phyloP scores from a whole-genome alignment of 2,797 vertebrate genomes.

The Bovichtus variegatus region DNA sequence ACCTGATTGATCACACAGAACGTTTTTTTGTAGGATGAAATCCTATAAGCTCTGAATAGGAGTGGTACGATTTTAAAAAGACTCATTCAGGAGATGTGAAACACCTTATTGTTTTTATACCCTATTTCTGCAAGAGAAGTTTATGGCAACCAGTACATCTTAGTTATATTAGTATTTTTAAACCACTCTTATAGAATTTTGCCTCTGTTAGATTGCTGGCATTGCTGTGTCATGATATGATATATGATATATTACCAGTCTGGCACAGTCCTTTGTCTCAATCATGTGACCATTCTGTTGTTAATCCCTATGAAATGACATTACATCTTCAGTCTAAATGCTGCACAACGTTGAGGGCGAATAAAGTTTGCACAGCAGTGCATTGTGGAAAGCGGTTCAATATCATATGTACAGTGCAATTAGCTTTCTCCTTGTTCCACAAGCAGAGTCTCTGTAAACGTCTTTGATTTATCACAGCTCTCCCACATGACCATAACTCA shows the following conservation, averaged over 20 bases:
- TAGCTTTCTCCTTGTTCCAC: constrained; percentile 19
- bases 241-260: no score
- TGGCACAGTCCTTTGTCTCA: background rate
- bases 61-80: constrained; percentile 8
- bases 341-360: background rate
- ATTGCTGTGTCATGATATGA: no score
- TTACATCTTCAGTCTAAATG: background rate
- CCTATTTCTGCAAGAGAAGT: background rate
- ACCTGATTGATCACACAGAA: background rate
- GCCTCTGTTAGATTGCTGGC: background rate
- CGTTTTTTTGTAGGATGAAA: background rate
- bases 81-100: constrained; percentile 3
- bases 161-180: background rate
- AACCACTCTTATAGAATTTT: constrained; percentile 1
- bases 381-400: background rate
- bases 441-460: constrained; percentile 45
- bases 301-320: background rate
- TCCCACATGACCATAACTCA: constrained; percentile 33
- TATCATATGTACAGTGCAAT: constrained; percentile 5
- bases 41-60: background rate
- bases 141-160: background rate
- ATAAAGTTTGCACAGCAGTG: background rate
- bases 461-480: constrained; percentile 47
- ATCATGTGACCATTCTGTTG: background rate
- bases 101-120: background rate